Evolutionary conservation across 2,888 invertebrate species (phyloP).

Genomic region (Xylota segnis): DNA sequence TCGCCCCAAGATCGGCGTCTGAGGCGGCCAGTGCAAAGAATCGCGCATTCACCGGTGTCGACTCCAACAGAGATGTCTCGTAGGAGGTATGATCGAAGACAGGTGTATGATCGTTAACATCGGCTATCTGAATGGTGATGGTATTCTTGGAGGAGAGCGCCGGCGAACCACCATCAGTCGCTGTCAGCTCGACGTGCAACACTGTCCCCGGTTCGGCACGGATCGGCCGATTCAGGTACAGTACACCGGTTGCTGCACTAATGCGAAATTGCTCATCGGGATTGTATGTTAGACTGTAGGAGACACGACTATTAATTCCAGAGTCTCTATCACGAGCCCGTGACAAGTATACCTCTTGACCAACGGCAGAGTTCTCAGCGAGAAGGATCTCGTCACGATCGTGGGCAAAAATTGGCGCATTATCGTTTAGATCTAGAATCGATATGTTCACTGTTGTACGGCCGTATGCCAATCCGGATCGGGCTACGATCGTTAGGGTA

Average conservation of each 20-base stretch:
- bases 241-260: conserved; percentile 93
- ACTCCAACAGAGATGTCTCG: conserved; percentile 95
- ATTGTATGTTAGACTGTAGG: conserved; percentile 92
- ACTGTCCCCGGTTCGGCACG: conserved; percentile 90
- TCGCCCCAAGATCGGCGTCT: conserved; percentile 93
- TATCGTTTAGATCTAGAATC: conserved; percentile 95
- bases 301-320: conserved; percentile 94
- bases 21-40: conserved; percentile 96
- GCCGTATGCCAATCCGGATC: conserved; percentile 90
- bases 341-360: conserved; percentile 95
- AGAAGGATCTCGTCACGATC: conserved; percentile 92
- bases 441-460: conserved; percentile 92
- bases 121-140: conserved; percentile 90
- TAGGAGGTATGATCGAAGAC: conserved; percentile 96
- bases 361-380: conserved; percentile 95
- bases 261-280: conserved; percentile 93
- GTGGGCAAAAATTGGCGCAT: conserved; percentile 92
- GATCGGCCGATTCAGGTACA: conserved; percentile 93
- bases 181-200: conserved; percentile 91
- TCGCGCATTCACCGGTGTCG: conserved; percentile 94
- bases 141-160: conserved; percentile 90
- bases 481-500: conserved; percentile 92
- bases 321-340: conserved; percentile 94
- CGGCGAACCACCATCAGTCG: conserved; percentile 93
- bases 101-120: conserved; percentile 98